Conservation (phyloP, 2,113 vertebrate species). For the Proterorhinus semilunaris region DNA sequence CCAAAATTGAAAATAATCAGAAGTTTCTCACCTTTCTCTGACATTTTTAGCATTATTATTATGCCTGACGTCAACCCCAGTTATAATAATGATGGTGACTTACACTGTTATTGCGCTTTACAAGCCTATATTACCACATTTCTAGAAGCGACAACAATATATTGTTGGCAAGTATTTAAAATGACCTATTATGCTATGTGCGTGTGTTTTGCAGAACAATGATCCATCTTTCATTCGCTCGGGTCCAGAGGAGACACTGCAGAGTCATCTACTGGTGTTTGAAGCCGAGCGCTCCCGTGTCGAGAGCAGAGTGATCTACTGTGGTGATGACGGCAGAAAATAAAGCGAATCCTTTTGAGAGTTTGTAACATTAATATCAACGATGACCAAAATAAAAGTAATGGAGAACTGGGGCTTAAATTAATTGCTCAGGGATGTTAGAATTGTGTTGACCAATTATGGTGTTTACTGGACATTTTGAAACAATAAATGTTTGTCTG, state of each 20-base stretch:
- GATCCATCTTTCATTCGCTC: slow-evolving; percentile 71
- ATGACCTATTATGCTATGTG: slow-evolving; percentile 3
- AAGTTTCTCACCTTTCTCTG: too few species aligned
- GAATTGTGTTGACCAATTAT: neutral
- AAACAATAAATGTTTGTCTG: neutral
- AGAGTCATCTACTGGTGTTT: slow-evolving; percentile 78
- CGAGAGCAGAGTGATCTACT: slow-evolving; percentile 72
- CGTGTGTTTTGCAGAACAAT: slow-evolving; percentile 50
- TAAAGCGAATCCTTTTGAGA: neutral
- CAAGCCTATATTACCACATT: too few species aligned
- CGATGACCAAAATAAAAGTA: neutral
- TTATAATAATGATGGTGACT: too few species aligned
- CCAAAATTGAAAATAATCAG: too few species aligned
- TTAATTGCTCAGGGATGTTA: neutral
- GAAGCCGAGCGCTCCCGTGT: slow-evolving; percentile 74
- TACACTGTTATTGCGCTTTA: too few species aligned
- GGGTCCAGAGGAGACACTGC: slow-evolving; percentile 72
- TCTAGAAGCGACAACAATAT: too few species aligned
- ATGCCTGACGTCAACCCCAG: too few species aligned
- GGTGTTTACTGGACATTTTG: neutral
- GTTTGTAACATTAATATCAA: neutral
- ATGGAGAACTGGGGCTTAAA: neutral
- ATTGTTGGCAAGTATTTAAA: neutral
- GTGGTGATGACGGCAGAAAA: slow-evolving; percentile 13
- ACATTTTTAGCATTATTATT: too few species aligned